Evolutionary conservation across 2,797 vertebrate genomes (phyloP), one percentile per base, ranked within the genome.

Genomic region (Sebastolobus alascanus): DNA sequence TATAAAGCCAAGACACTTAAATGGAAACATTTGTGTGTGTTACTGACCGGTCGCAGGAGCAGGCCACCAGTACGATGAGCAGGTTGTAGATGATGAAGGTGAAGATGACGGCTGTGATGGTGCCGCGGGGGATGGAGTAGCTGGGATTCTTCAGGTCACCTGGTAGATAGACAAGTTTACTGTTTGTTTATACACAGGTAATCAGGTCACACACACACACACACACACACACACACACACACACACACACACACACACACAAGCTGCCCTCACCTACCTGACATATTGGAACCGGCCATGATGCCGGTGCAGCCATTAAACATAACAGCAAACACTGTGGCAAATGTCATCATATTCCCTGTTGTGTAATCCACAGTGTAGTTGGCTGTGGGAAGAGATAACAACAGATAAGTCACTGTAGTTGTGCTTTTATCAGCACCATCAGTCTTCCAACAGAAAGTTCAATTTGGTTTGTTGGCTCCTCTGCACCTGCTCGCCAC

Each of bases 231-330:
- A 58, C 8, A 43, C 60, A 58, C 38, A 64, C 58, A 70, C 54
- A 64, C 58, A 58, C 56, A 58, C 22, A 56, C 52, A 58, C 27
- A n/a, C 27, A 14, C 12, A 46, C 54, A 61, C 55, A 59, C 29
- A 31, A 13, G 4, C 8, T 8, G 6, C 5, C 10, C 13, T 33
- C 33, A 68, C 86, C 37, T 89, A 98, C 97, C 97, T 60, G 97
- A 98, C 95, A 98, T 98, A 90, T 98, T 98, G 50, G 97, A 97
- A 43, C 97, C 97, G 0, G 97, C 97, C 97, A 98, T 98, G 93
- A 98, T 98, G 73, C 97, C 97, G 0, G 97, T 98, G 92, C 97
- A 98, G 80, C 97, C 97, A 0, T 98, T 98, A 87, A 98, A 98
- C 97, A 98, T 98, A 33, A 98, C 96, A 0, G 97, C 97, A 0